Conservation (phyloP, 2,113 vertebrate species). For the Campylorhamphus procurvoides region DNA sequence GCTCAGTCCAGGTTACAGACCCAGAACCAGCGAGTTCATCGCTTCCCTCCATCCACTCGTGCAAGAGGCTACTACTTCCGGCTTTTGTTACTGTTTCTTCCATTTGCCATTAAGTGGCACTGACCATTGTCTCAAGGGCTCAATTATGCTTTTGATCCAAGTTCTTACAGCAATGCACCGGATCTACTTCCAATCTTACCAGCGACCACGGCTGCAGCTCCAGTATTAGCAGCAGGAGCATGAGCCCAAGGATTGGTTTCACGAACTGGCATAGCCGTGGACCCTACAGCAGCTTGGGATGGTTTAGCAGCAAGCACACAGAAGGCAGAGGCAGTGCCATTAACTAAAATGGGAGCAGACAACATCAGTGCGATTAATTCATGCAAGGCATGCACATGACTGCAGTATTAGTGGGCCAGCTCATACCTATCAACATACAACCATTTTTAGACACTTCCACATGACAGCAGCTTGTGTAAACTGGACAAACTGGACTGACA, state of each 20-base stretch:
- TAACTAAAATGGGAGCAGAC: conserved; percentile 91
- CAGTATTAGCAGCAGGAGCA: conserved; percentile 80
- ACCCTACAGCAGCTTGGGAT: conserved; percentile 80
- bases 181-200: conserved; percentile 81
- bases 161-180: conserved; percentile 50
- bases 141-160: conserved; percentile 49
- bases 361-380: conserved; percentile 79
- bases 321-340: conserved; percentile 88
- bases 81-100: conserved; percentile 45
- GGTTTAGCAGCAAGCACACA: conserved; percentile 83
- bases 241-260: conserved; percentile 98
- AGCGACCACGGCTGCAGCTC: conserved; percentile 70
- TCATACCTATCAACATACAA: conserved; percentile 42
- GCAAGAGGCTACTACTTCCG: not conserved
- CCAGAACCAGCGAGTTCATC: not conserved
- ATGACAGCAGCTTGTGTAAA: conserved; percentile 24
- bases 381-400: conserved; percentile 72
- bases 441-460: conserved; percentile 20
- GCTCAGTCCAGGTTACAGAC: not conserved
- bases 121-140: conserved; percentile 13
- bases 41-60: conserved; percentile 17
- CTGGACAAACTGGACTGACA: not conserved
- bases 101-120: conserved; percentile 19
- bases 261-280: conserved; percentile 89
- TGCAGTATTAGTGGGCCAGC: conserved; percentile 35